phyloP scores from a whole-genome alignment of 2,113 vertebrate genomes.

The Ia io region DNA sequence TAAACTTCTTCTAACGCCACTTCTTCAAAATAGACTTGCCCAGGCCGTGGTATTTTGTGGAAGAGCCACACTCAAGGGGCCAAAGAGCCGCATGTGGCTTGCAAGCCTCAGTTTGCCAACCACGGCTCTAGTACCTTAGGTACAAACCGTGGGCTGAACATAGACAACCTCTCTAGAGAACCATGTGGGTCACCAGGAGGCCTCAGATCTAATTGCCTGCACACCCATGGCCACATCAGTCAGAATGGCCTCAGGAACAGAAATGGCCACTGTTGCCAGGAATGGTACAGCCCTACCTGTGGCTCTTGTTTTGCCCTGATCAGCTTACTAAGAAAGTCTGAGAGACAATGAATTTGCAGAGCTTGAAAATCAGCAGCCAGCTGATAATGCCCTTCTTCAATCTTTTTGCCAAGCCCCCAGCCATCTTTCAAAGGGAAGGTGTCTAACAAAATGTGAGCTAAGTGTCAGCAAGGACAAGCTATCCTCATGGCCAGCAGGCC shows the following conservation, averaged over 20 bases:
- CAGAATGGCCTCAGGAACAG: background rate
- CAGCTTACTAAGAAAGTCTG: background rate
- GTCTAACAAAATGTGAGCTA: background rate
- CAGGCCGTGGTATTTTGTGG: too few relatives aligned
- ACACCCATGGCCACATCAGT: background rate
- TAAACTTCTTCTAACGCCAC: too few relatives aligned
- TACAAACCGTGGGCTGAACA: background rate
- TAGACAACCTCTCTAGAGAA: background rate
- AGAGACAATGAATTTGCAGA: background rate
- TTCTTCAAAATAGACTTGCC: too few relatives aligned
- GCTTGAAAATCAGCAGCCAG: background rate
- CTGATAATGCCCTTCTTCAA: background rate
- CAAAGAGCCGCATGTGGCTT: too few relatives aligned
- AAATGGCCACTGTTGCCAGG: background rate
- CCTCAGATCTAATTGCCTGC: background rate
- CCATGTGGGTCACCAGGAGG: background rate
- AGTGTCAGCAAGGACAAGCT: background rate
- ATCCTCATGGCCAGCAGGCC: background rate
- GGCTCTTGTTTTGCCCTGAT: background rate
- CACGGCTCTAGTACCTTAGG: background rate
- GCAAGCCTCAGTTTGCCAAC: too few relatives aligned
- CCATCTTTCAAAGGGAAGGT: constrained; percentile 25
- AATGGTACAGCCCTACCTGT: background rate
- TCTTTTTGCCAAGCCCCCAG: background rate
- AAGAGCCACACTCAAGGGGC: too few relatives aligned